phyloP scores from a whole-genome alignment of 2,888 invertebrate species.

The Gandaritis pyraliata region DNA sequence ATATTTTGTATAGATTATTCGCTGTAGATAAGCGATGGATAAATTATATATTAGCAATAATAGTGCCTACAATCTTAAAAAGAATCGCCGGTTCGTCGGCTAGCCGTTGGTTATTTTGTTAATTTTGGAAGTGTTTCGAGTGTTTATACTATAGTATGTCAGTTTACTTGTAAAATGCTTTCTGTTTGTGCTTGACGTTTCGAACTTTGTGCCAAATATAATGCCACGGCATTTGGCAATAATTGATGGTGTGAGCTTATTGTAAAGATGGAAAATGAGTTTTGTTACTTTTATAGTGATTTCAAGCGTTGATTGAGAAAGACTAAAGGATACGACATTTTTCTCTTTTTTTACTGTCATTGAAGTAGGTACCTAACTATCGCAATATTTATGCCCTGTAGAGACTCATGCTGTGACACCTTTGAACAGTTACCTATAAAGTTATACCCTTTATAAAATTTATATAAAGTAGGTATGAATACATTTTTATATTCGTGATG shows the following conservation, averaged over 20 bases:
- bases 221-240: slow-evolving; percentile 66
- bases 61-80: slow-evolving; percentile 82
- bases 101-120: slow-evolving; percentile 74
- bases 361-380: too few species aligned
- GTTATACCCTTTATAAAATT: too few species aligned
- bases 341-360: too few species aligned
- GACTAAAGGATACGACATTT: not conserved
- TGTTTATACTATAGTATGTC: slow-evolving; percentile 60
- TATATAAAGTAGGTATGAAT: too few species aligned
- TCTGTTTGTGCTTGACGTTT: slow-evolving; percentile 55
- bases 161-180: slow-evolving; percentile 52
- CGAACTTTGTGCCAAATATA: slow-evolving; percentile 72
- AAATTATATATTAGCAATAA: slow-evolving; percentile 83
- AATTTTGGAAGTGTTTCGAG: slow-evolving; percentile 72
- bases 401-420: too few species aligned
- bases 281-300: slow-evolving; percentile 34
- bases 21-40: slow-evolving; percentile 79
- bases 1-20: slow-evolving; percentile 81
- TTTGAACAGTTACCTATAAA: too few species aligned
- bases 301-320: not conserved
- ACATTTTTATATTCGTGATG: too few species aligned
- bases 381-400: too few species aligned
- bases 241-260: slow-evolving; percentile 49
- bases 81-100: slow-evolving; percentile 68
- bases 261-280: slow-evolving; percentile 30